Percentiles rank a stretch among this genome's conserved stretches.
Evolutionary conservation across 1,140 invertebrate genomes (phyloP).

Genomic region (Musca domestica): DNA sequence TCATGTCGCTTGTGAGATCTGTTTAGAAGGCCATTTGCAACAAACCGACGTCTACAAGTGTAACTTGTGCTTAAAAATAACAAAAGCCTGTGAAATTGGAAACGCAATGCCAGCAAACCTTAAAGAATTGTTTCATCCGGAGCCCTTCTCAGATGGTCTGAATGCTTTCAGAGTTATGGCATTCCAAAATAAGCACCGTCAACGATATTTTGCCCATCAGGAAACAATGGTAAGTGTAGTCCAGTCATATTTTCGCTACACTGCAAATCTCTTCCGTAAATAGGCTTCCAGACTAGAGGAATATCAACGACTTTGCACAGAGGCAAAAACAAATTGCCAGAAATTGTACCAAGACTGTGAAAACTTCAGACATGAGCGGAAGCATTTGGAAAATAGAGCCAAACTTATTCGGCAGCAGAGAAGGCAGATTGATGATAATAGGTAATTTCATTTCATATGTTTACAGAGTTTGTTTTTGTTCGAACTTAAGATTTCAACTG

Average conservation of each 20-base stretch:
- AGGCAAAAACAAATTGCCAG: conserved; percentile 11
- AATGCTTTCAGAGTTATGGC: conserved; percentile 9
- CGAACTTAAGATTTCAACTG: too few species aligned
- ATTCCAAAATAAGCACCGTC: conserved; percentile 34
- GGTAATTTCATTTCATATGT: neutral
- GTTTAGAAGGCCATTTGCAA: conserved; percentile 29
- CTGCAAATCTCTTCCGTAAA: neutral
- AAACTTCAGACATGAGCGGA: conserved; percentile 7
- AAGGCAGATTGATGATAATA: conserved; percentile 7
- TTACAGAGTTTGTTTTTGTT: too few species aligned
- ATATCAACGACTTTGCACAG: conserved; percentile 3
- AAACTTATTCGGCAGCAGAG: conserved; percentile 11
- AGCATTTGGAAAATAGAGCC: conserved; percentile 24
- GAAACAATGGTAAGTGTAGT: conserved; percentile 22
- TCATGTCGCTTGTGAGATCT: conserved; percentile 31
- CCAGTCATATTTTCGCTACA: conserved; percentile 1
- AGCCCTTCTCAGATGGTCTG: conserved; percentile 30
- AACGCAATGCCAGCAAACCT: conserved; percentile 34
- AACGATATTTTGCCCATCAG: conserved; percentile 30
- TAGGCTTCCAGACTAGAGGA: conserved; percentile 10
- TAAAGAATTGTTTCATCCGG: conserved; percentile 40
- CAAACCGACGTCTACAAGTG: conserved; percentile 29
- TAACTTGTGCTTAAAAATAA: conserved; percentile 29
- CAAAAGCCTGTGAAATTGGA: conserved; percentile 35
- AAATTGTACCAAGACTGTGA: conserved; percentile 23